These are phyloP conservation scores for Nephrocerus scutellatus DNA, from an alignment of 2,888 invertebrate species.

Conservation along the genomic window DNA sequence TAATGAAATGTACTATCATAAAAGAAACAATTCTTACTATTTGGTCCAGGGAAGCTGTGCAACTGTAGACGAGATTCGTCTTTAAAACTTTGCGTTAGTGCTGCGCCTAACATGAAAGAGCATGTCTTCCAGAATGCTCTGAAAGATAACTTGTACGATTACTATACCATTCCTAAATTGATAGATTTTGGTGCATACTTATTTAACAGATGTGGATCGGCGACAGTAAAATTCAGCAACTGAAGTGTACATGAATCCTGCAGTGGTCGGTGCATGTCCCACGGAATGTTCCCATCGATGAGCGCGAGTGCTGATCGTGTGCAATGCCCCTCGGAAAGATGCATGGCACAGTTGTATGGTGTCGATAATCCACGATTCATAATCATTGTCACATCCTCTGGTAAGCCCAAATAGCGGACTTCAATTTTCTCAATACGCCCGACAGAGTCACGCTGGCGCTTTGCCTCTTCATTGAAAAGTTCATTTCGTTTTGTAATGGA, in stretches of 20 bases:
- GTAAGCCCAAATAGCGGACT: constrained; percentile 69
- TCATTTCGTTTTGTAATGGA: constrained; percentile 56
- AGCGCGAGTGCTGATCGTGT: constrained; percentile 71
- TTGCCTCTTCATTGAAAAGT: constrained; percentile 70
- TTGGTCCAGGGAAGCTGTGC: constrained; percentile 87
- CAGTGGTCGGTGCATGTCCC: constrained; percentile 92
- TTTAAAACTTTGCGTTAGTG: constrained; percentile 71
- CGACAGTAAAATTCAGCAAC: constrained; percentile 50
- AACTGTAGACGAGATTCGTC: constrained; percentile 65
- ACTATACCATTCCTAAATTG: background rate
- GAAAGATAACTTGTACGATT: constrained; percentile 15
- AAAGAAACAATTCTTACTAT: constrained; percentile 53
- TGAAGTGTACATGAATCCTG: constrained; percentile 56
- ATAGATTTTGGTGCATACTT: constrained; percentile 30
- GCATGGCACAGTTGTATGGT: constrained; percentile 85
- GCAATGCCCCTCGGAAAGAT: constrained; percentile 65
- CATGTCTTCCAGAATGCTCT: constrained; percentile 90
- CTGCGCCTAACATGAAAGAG: constrained; percentile 79
- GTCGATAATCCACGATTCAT: constrained; percentile 93
- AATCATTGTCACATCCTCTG: constrained; percentile 64
- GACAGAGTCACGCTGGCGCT: constrained; percentile 63
- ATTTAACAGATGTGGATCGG: constrained; percentile 45
- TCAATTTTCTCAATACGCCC: constrained; percentile 89
- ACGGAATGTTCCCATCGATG: constrained; percentile 66
- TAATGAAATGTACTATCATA: background rate